A percentile compares a stretch with the other conserved stretches of the same genome.
These are phyloP conservation scores for Puffinus mauretanicus DNA, from an alignment of 2,113 vertebrate species.

Conservation along the genomic window DNA sequence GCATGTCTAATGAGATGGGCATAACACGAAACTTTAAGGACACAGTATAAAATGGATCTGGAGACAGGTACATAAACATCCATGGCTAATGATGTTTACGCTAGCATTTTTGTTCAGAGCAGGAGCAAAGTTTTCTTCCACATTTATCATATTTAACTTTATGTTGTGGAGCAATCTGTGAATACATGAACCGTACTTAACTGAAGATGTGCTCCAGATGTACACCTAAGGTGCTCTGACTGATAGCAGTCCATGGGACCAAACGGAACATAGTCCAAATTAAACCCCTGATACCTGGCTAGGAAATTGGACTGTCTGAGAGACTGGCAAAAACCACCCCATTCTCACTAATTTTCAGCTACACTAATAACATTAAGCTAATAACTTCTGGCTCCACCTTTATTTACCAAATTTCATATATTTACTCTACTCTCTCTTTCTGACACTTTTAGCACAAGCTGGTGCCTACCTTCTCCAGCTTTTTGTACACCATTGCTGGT, in stretches of 20 bases:
- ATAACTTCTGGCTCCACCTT: background rate
- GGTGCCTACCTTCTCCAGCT: background rate
- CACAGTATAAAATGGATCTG: background rate
- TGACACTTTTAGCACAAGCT: background rate
- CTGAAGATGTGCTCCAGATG: background rate
- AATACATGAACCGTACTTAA: background rate
- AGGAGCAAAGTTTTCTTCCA: background rate
- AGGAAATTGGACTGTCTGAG: background rate
- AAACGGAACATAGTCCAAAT: background rate
- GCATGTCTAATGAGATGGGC: background rate
- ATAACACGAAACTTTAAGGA: background rate
- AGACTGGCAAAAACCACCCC: background rate
- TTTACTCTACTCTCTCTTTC: background rate
- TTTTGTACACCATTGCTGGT: background rate
- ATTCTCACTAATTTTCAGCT: background rate
- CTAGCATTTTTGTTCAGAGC: background rate
- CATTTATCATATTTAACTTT: background rate
- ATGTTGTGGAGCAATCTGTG: background rate
- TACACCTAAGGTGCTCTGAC: background rate
- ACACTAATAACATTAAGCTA: background rate
- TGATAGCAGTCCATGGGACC: background rate
- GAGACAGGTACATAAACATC: background rate
- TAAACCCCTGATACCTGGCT: background rate
- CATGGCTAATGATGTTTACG: background rate
- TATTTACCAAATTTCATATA: background rate